These are phyloP conservation scores for Centruroides vittatus DNA, from an alignment of 1,140 invertebrate genomes.

Conservation along the genomic window DNA sequence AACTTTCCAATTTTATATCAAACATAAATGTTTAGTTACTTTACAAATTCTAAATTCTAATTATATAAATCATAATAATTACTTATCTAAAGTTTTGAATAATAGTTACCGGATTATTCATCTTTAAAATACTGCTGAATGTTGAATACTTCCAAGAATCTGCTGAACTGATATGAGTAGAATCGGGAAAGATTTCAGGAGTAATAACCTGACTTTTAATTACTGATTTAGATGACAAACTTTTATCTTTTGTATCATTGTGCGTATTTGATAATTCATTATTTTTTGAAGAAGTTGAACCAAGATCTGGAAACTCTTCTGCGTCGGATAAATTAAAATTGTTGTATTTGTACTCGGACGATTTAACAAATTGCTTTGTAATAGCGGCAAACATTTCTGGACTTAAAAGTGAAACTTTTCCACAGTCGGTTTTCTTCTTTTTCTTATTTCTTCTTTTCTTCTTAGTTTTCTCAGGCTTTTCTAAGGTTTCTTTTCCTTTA, in stretches of 20 bases:
- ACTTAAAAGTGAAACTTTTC: conserved; percentile 1
- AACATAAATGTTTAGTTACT: too few species aligned
- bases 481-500: too few species aligned
- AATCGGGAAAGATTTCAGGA: background rate
- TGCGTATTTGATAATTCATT: background rate
- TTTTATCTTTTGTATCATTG: background rate
- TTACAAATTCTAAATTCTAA: too few species aligned
- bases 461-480: background rate
- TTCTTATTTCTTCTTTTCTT: conserved; percentile 5
- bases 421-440: conserved; percentile 1
- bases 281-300: background rate
- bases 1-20: too few species aligned
- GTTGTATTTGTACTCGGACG: background rate
- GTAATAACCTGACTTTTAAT: too few species aligned
- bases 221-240: background rate
- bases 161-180: background rate
- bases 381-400: conserved; percentile 3
- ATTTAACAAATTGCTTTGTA: background rate
- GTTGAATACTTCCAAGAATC: background rate
- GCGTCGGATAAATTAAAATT: conserved; percentile 4
- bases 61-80: too few species aligned
- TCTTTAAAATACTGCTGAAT: conserved; percentile 5
- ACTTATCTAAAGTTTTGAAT: too few species aligned
- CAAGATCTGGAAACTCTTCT: conserved; percentile 7
- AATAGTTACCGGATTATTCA: background rate